Evolutionary conservation across 2,113 vertebrate genomes (phyloP).

Genomic region (Passerina amoena): DNA sequence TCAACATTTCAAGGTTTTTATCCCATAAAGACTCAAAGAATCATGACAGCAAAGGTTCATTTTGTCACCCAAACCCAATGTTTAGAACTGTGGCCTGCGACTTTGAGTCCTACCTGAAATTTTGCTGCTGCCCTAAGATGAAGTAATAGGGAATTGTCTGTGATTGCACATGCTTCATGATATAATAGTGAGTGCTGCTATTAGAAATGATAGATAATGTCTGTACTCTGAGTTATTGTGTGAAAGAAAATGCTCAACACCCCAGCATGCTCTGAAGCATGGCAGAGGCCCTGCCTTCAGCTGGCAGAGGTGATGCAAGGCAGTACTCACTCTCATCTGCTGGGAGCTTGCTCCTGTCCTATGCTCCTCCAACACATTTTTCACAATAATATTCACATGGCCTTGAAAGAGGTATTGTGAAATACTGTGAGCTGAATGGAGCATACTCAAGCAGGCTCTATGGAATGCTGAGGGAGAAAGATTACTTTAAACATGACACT

Average conservation of each 20-base stretch:
- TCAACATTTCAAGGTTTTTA: background rate
- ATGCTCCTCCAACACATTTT: background rate
- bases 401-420: background rate
- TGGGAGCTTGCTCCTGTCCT: background rate
- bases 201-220: background rate
- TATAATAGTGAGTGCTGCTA: background rate
- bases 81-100: background rate
- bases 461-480: background rate
- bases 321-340: rapidly evolving
- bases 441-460: background rate
- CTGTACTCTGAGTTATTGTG: background rate
- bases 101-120: background rate
- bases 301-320: background rate
- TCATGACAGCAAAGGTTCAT: background rate
- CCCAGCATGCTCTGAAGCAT: background rate
- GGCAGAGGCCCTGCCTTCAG: background rate
- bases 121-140: background rate
- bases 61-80: background rate
- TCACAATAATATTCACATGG: background rate
- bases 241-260: background rate
- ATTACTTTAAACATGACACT: background rate
- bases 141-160: background rate
- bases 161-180: background rate
- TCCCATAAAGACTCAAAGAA: background rate
- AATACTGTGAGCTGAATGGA: background rate